Evolutionary conservation across 1,140 invertebrate genomes (phyloP).

Genomic region (Lordiphosa mommai): DNA sequence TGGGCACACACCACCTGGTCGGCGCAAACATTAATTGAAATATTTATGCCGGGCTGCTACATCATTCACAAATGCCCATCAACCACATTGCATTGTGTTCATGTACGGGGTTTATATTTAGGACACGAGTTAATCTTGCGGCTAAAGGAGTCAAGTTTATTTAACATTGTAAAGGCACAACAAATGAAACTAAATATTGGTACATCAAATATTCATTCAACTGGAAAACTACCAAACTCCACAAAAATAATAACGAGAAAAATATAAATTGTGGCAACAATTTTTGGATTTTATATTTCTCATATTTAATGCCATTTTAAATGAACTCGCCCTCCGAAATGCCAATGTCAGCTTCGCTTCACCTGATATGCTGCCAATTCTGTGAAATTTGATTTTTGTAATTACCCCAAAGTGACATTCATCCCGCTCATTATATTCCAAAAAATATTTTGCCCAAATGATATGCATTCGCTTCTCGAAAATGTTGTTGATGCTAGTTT

Average conservation of each 20-base stretch:
- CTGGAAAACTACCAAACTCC: too few species aligned
- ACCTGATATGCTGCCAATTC: not conserved
- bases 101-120: not conserved
- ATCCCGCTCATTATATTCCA: not conserved
- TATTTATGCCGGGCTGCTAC: conserved; percentile 44
- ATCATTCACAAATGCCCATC: conserved; percentile 7
- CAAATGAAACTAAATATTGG: too few species aligned
- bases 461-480: not conserved
- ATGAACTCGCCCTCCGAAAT: conserved; percentile 18
- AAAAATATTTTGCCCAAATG: not conserved
- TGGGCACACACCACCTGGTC: conserved; percentile 5
- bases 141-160: too few species aligned
- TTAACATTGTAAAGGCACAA: too few species aligned
- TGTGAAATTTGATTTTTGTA: not conserved
- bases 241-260: too few species aligned
- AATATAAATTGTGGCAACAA: too few species aligned
- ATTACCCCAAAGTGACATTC: not conserved
- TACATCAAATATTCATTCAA: too few species aligned
- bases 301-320: conserved; percentile 3
- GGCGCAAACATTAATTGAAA: conserved; percentile 61
- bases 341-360: conserved; percentile 27
- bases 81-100: conserved; percentile 2
- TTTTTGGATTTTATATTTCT: too few species aligned
- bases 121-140: too few species aligned
- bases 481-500: conserved; percentile 14